These are phyloP conservation scores for Spialia ferax DNA, from an alignment of 2,888 invertebrate species.

Conservation along the genomic window DNA sequence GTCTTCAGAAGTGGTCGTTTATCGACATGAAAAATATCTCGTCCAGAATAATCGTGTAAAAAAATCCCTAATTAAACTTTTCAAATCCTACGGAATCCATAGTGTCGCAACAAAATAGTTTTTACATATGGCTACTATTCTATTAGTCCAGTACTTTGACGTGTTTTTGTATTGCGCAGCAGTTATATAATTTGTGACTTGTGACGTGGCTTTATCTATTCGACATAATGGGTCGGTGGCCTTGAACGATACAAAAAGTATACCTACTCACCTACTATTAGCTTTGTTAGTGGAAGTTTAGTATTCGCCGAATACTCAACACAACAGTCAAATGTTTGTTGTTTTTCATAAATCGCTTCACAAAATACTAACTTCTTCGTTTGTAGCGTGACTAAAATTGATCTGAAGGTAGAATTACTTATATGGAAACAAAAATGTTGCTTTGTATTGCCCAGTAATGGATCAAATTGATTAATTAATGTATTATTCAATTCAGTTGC, in stretches of 20 bases:
- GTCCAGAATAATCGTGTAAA: no score
- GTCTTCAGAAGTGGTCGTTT: no score
- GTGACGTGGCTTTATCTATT: conserved; percentile 7
- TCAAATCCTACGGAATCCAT: neutral
- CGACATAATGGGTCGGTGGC: neutral
- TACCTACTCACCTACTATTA: conserved; percentile 6
- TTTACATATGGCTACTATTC: neutral
- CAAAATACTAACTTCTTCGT: no score
- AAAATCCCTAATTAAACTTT: no score
- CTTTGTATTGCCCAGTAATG: no score
- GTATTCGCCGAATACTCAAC: neutral
- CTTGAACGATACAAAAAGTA: conserved; percentile 1
- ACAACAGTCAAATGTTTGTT: neutral
- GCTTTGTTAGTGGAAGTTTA: neutral
- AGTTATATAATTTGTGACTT: neutral
- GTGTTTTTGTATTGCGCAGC: conserved; percentile 8
- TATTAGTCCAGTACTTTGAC: neutral
- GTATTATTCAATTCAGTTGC: no score
- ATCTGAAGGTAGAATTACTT: no score
- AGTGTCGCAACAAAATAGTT: neutral
- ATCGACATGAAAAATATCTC: no score
- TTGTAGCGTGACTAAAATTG: no score
- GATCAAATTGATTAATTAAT: no score
- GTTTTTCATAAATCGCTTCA: neutral
- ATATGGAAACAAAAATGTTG: no score